Conservation (phyloP, 2,113 vertebrate genomes). For the Phalacrocorax pelagicus region DNA sequence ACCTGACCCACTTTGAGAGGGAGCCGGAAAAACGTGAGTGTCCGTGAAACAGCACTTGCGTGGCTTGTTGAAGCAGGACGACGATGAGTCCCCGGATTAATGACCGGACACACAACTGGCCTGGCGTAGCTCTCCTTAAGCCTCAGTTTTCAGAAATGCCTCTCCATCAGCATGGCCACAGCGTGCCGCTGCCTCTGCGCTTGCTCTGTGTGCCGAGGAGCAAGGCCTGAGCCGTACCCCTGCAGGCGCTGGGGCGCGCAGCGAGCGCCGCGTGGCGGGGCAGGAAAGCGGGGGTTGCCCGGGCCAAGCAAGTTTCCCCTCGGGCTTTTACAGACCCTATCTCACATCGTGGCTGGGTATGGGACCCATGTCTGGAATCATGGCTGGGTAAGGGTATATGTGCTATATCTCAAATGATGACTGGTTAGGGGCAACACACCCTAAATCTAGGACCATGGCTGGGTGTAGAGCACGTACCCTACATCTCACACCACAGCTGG, state of each 20-base stretch:
- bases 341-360: not conserved
- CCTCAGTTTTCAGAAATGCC: not conserved
- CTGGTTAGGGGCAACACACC: no score
- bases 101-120: accelerated
- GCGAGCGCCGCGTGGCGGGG: not conserved
- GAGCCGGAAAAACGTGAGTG: not conserved
- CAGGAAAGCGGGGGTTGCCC: not conserved
- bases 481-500: not conserved
- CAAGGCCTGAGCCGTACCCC: accelerated
- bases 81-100: not conserved
- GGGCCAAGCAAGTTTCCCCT: not conserved
- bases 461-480: not conserved
- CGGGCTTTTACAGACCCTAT: not conserved
- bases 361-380: accelerated
- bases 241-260: not conserved
- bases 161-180: accelerated
- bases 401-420: accelerated
- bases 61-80: not conserved
- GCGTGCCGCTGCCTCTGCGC: not conserved
- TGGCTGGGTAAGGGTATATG: accelerated
- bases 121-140: not conserved
- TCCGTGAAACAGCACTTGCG: not conserved
- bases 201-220: not conserved
- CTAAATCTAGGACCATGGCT: not conserved
- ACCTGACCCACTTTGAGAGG: not conserved